Percentiles rank a stretch among this genome's conserved stretches.
Evolutionary conservation across 2,797 vertebrate species (phyloP).

Genomic region (Macrochelys suwanniensis): DNA sequence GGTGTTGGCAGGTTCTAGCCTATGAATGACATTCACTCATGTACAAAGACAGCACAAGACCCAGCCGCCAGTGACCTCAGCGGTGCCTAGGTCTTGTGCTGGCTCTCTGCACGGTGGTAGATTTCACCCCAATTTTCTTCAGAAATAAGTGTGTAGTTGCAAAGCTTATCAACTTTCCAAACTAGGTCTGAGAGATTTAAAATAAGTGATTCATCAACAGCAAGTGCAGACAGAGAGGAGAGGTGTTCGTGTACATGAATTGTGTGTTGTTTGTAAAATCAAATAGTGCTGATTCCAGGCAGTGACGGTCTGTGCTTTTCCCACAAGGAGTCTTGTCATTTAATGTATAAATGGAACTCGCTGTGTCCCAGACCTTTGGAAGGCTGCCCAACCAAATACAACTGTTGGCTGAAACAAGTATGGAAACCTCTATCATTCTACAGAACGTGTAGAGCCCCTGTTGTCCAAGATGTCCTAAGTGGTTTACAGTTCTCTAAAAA

Average conservation of each 20-base stretch:
- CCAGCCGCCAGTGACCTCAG: neutral
- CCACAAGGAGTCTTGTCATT: neutral
- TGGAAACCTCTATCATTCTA: neutral
- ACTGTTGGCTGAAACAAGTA: neutral
- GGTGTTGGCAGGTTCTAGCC: neutral
- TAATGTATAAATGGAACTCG: neutral
- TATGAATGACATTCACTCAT: neutral
- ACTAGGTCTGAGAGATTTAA: too few relatives aligned
- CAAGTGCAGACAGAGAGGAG: neutral
- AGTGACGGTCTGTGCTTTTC: neutral
- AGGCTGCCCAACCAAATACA: neutral
- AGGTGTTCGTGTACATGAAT: neutral
- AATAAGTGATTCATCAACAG: neutral
- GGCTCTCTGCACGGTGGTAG: neutral
- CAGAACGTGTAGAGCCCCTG: rapidly evolving
- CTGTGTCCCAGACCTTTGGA: neutral
- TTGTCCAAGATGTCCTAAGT: neutral
- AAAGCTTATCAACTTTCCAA: neutral
- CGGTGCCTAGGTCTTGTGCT: neutral
- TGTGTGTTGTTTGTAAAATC: neutral
- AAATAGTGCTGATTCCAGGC: neutral
- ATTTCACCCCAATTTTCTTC: neutral
- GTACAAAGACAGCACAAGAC: neutral
- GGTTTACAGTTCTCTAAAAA: neutral
- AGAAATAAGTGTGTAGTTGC: rapidly evolving